A percentile compares a stretch with the other conserved stretches of the same genome.
These are phyloP conservation scores for Morphnarchus princeps DNA, from an alignment of 2,113 vertebrate genomes.

Conservation along the genomic window DNA sequence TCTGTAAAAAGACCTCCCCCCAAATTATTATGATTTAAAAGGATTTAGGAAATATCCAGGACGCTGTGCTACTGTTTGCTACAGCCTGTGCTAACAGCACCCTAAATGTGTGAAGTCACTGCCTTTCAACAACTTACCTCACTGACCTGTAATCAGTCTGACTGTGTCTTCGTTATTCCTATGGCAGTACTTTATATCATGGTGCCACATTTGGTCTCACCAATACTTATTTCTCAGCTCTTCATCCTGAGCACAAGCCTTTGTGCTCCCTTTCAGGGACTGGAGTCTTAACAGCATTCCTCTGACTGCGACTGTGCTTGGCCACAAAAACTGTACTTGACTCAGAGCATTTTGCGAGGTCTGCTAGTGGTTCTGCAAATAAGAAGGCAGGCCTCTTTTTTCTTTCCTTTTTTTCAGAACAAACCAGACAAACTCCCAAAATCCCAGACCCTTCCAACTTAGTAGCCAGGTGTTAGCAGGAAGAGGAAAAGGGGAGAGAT, in stretches of 20 bases:
- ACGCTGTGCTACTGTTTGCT: neutral
- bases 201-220: rapidly evolving
- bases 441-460: neutral
- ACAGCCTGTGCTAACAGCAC: neutral
- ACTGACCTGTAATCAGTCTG: neutral
- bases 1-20: neutral
- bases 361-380: neutral
- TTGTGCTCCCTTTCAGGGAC: neutral
- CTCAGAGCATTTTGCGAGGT: neutral
- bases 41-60: neutral
- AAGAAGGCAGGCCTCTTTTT: neutral
- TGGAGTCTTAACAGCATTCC: neutral
- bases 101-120: neutral
- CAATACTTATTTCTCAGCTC: neutral
- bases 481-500: neutral
- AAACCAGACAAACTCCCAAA: neutral
- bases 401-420: neutral
- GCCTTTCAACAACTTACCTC: neutral
- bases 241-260: rapidly evolving
- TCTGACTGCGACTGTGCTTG: rapidly evolving
- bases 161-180: neutral
- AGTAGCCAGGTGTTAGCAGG: neutral
- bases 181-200: neutral
- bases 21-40: neutral
- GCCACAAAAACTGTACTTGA: neutral